Conservation (phyloP, 2,888 invertebrate genomes). For the Nomada ferruginata region DNA sequence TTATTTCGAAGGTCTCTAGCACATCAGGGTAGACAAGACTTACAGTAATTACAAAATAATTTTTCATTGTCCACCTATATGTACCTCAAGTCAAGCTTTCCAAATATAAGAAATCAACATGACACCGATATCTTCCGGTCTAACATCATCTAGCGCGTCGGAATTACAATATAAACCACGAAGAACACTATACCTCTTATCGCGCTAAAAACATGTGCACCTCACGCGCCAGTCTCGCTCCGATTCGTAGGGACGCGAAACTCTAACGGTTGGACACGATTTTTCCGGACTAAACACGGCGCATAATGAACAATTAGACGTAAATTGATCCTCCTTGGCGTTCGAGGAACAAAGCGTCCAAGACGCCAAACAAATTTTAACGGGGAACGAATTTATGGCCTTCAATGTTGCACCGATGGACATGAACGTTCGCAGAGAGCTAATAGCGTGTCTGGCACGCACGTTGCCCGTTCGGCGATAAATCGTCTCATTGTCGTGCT, state of each 20-base stretch:
- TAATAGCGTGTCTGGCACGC: conserved; percentile 53
- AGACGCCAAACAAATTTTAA: conserved; percentile 1
- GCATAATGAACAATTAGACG: conserved; percentile 25
- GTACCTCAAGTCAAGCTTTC: too few species aligned
- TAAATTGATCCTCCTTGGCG: conserved; percentile 13
- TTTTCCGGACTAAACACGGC: conserved; percentile 23
- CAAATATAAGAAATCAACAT: neutral
- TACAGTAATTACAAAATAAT: too few species aligned
- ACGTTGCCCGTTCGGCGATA: conserved; percentile 37
- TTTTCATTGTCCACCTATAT: too few species aligned
- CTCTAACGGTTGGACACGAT: conserved; percentile 59
- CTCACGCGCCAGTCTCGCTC: conserved; percentile 56
- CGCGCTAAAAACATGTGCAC: neutral
- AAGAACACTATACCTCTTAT: neutral
- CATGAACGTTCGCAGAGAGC: conserved; percentile 16
- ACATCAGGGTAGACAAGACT: too few species aligned
- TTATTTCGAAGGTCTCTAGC: too few species aligned
- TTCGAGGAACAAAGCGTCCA: neutral
- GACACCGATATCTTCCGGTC: neutral
- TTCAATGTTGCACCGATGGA: conserved; percentile 11
- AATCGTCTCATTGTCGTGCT: conserved; percentile 53
- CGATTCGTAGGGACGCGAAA: conserved; percentile 60
- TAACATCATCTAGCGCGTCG: too few species aligned
- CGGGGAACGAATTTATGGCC: conserved; percentile 35
- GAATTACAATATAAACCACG: neutral